Percentiles rank a stretch among this genome's conserved stretches.
These are phyloP conservation scores for Cydia splendana DNA, from an alignment of 1,140 invertebrate species.

Conservation along the genomic window DNA sequence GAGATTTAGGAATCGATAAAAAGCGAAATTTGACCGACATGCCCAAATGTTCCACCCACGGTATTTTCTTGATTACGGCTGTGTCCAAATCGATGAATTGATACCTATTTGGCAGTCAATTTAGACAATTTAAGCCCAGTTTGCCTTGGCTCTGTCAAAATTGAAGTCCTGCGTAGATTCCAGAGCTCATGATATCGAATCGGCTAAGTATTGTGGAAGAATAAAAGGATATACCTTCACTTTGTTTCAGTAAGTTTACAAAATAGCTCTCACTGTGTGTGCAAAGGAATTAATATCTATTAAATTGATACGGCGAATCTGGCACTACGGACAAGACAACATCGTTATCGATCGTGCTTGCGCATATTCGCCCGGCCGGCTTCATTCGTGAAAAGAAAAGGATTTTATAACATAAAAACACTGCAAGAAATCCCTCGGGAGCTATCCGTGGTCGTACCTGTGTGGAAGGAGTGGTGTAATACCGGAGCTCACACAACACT, in stretches of 20 bases:
- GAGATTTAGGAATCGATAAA: conserved; percentile 24
- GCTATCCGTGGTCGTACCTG: conserved; percentile 53
- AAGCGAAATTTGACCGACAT: conserved; percentile 28
- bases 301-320: conserved; percentile 37
- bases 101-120: neutral
- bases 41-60: conserved; percentile 50
- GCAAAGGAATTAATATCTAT: conserved; percentile 31
- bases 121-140: neutral
- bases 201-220: too few species aligned
- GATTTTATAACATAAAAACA: conserved; percentile 55
- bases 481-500: conserved; percentile 67
- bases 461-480: conserved; percentile 50
- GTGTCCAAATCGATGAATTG: conserved; percentile 17
- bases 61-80: conserved; percentile 32
- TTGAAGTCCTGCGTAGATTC: neutral
- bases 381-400: conserved; percentile 47
- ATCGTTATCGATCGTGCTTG: conserved; percentile 73
- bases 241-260: neutral
- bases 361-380: conserved; percentile 57
- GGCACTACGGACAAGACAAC: conserved; percentile 59
- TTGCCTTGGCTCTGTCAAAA: neutral
- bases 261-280: neutral
- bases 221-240: neutral
- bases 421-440: conserved; percentile 35
- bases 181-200: neutral